Base-by-base conservation (phyloP, 1,140 invertebrate species). In the Aphis craccivora region DNA sequence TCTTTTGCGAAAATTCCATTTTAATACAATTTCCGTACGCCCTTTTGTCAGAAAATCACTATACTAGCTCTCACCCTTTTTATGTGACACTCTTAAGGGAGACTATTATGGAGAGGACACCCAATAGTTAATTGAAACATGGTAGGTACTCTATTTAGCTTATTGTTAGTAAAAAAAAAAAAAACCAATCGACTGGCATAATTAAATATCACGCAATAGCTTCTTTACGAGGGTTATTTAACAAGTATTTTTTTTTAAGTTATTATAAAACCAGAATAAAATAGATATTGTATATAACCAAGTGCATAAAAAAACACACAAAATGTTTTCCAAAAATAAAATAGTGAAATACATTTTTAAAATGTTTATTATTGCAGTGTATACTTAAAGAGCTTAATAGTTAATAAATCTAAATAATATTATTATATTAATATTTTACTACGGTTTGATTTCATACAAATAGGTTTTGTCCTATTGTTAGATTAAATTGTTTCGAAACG, bases 31-130 rank as follows among this genome's bases (percentile, higher is more conserved):
- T 88, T n/a, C 45, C 45, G 45, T 48, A 48, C 86, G 45, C 40
- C 18, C 86, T 88, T 88, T 88, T 88, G 86, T 88, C 45, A 48
- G 86, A 20, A 88, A 88, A 88, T 88, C 86, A 88, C 86, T 88
- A 88, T 30, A 88, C 30, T 48, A n/a, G 84, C 40, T 23, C 84
- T 43, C 84, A 43, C 43, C 86, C 23, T n/a, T 88, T 83, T 30
- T 88, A 48, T 20, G 35, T n/a, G 45, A 48, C 86, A 45, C 43
- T 48, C 45, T n/a, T 48, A 7, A 87, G 45, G 45, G 86, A 88
- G 30, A 18, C 86, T 6, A 45, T 51, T 88, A 51, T 43, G 23
- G 40, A 86, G 40, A 86, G 84, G 25, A 86, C 43, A 86, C 43
- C 40, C 23, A 43, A 86, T 86, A 88, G 86, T 88, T 88, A 88